Evolutionary conservation across 2,113 vertebrate genomes (phyloP).

Genomic region (Tylochromis polylepis): DNA sequence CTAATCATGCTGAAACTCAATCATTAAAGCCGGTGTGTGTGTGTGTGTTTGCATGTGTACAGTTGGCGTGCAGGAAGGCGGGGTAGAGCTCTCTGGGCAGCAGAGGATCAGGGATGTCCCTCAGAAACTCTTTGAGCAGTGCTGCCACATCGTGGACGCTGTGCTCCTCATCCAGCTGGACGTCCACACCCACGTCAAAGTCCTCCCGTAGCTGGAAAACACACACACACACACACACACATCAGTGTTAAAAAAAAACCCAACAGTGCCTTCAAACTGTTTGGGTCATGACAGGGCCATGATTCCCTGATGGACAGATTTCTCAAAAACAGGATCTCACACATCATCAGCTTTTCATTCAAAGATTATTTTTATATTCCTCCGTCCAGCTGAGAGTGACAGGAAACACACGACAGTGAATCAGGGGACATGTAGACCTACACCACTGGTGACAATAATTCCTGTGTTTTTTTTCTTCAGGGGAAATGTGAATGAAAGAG

Average conservation of each 20-base stretch:
- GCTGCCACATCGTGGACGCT: conserved; percentile 89
- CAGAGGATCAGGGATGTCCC: conserved; percentile 85
- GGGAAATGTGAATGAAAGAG: not conserved
- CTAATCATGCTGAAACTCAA: not conserved
- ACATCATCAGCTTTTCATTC: conserved; percentile 10
- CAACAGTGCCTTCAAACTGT: not conserved
- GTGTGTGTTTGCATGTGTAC: conserved; percentile 54
- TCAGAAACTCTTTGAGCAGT: conserved; percentile 88
- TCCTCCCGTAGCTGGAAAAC: conserved; percentile 58
- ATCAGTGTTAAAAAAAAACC: too few relatives aligned
- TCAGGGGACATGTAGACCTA: not conserved
- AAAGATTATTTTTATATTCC: not conserved
- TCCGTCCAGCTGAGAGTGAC: not conserved
- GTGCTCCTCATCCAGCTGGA: conserved; percentile 82
- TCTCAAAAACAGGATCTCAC: conserved; percentile 49
- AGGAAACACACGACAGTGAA: not conserved
- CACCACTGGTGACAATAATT: not conserved
- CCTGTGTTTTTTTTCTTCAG: not conserved
- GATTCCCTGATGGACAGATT: not conserved
- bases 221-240: not conserved
- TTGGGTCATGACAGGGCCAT: not conserved
- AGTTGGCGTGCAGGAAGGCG: conserved; percentile 85
- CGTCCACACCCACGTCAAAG: conserved; percentile 67
- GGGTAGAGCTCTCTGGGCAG: conserved; percentile 83
- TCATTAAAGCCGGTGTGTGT: not conserved